Evolutionary conservation across 2,888 invertebrate species (phyloP).

Genomic region (Hecatera dysodea): DNA sequence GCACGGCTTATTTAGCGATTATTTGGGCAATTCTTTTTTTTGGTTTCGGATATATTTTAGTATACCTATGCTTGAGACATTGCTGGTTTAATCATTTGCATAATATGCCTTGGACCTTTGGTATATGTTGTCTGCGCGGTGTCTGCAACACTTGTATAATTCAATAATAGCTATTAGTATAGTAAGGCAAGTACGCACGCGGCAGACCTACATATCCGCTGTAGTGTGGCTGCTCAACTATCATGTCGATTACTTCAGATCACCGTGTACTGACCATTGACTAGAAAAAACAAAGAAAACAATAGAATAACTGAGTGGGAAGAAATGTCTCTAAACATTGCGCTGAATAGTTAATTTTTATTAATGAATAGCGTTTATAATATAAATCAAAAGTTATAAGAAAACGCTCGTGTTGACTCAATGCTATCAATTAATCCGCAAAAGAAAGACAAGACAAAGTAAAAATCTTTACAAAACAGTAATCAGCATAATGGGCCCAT

Average conservation of each 20-base stretch:
- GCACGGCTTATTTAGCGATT: slow-evolving; percentile 40
- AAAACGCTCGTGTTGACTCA: slow-evolving; percentile 23
- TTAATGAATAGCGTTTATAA: slow-evolving; percentile 10
- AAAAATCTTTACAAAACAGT: slow-evolving; percentile 38
- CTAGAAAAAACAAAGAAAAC: slow-evolving; percentile 59
- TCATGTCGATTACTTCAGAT: slow-evolving; percentile 82
- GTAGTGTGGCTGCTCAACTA: slow-evolving; percentile 80
- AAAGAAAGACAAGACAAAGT: slow-evolving; percentile 23
- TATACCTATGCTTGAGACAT: background rate
- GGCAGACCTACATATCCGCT: slow-evolving; percentile 82
- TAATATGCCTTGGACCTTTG: too few species aligned
- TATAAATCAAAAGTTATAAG: slow-evolving; percentile 5
- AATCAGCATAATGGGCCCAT: slow-evolving; percentile 34
- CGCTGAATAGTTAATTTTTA: slow-evolving; percentile 26
- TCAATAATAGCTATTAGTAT: slow-evolving; percentile 65
- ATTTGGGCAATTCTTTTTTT: too few species aligned
- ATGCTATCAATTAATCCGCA: slow-evolving; percentile 18
- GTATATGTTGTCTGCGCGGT: slow-evolving; percentile 26
- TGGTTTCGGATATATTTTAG: background rate
- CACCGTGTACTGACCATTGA: slow-evolving; percentile 64
- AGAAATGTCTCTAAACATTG: slow-evolving; percentile 42
- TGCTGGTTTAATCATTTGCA: slow-evolving; percentile 19
- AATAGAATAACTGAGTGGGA: slow-evolving; percentile 52
- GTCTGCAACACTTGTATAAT: slow-evolving; percentile 61
- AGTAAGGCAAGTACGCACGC: slow-evolving; percentile 68